Evolutionary conservation across 2,888 invertebrate species (phyloP).

Genomic region (Diachrysia chrysitis): DNA sequence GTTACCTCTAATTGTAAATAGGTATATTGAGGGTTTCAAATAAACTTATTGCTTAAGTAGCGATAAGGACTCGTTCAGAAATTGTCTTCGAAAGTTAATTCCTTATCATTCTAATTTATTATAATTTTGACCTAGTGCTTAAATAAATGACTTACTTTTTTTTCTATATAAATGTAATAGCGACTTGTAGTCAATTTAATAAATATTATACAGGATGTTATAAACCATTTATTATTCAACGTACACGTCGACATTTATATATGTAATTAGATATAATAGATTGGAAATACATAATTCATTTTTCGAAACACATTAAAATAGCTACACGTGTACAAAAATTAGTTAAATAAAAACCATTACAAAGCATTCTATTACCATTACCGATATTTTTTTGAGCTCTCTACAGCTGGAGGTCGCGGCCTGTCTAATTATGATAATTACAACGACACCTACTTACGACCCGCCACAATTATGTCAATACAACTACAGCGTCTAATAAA

Average conservation of each 20-base stretch:
- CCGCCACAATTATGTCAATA: conserved; percentile 49
- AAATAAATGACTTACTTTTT: background rate
- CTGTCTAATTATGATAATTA: conserved; percentile 50
- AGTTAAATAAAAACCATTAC: conserved; percentile 16
- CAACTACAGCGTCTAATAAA: conserved; percentile 46
- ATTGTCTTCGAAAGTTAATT: background rate
- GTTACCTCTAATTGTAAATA: conserved; percentile 42
- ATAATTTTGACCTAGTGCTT: background rate
- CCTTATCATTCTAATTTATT: background rate
- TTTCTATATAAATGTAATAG: background rate
- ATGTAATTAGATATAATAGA: conserved; percentile 12
- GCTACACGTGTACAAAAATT: conserved; percentile 7
- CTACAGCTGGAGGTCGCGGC: conserved; percentile 32
- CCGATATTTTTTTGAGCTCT: conserved; percentile 18
- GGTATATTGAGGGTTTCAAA: conserved; percentile 7
- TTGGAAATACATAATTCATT: conserved; percentile 9
- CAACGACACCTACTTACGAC: conserved; percentile 40
- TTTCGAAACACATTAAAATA: conserved; percentile 9
- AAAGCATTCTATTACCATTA: conserved; percentile 22
- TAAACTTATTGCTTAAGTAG: conserved; percentile 24
- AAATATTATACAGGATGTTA: background rate
- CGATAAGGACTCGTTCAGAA: conserved; percentile 9
- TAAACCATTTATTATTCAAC: background rate
- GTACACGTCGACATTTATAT: background rate
- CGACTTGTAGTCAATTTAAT: background rate